phyloP scores from a whole-genome alignment of 2,888 invertebrate genomes.

The Stenolophus ochropezus region DNA sequence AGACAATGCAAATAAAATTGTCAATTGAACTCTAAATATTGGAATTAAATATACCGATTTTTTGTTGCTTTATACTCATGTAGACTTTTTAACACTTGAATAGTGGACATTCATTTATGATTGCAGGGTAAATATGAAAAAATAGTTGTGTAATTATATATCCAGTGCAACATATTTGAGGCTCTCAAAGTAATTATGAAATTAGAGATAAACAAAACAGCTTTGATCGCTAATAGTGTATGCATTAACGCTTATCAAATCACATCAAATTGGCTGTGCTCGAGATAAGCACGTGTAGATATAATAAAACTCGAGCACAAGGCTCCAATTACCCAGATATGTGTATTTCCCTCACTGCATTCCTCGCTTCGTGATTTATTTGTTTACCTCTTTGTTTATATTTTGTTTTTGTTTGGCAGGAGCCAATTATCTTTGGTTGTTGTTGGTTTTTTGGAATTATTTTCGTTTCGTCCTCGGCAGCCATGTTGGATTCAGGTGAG shows the following conservation, averaged over 20 bases:
- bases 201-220: slow-evolving; percentile 23
- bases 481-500: slow-evolving; percentile 78
- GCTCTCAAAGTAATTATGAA: not conserved
- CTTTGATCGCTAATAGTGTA: not conserved
- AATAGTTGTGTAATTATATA: too few relatives aligned
- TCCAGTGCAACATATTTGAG: too few relatives aligned
- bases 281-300: not conserved
- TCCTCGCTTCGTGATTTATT: slow-evolving; percentile 24
- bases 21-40: too few relatives aligned
- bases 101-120: too few relatives aligned
- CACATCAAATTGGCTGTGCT: slow-evolving; percentile 21
- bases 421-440: slow-evolving; percentile 65
- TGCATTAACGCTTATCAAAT: slow-evolving; percentile 20
- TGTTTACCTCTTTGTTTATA: slow-evolving; percentile 61
- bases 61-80: too few relatives aligned
- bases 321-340: not conserved
- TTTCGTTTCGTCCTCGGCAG: slow-evolving; percentile 61
- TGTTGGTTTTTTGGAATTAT: slow-evolving; percentile 55
- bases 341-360: not conserved
- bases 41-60: too few relatives aligned
- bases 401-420: slow-evolving; percentile 70
- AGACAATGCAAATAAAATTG: too few relatives aligned
- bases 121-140: too few relatives aligned
- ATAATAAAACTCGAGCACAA: not conserved
- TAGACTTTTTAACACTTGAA: too few relatives aligned